phyloP scores from a whole-genome alignment of 2,797 vertebrate genomes.

The Argyrosomus regius region DNA sequence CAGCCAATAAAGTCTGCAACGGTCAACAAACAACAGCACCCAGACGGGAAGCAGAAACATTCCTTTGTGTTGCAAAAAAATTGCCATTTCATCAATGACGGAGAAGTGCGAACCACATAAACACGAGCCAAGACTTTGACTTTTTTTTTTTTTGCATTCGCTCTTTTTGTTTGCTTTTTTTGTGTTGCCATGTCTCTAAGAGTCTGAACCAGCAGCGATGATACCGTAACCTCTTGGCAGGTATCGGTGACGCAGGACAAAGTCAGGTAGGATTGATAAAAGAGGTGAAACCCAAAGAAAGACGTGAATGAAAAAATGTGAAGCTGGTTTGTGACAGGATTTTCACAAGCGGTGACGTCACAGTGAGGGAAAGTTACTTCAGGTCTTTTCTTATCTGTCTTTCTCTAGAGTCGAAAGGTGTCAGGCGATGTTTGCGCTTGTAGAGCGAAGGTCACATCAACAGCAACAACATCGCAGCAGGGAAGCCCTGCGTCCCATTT shows the following conservation, averaged over 20 bases:
- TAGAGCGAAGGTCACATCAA: slow-evolving; percentile 37
- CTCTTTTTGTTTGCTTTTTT: neutral
- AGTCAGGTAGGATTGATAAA: slow-evolving; percentile 41
- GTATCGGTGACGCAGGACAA: slow-evolving; percentile 43
- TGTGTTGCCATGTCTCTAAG: neutral
- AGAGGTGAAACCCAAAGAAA: slow-evolving; percentile 11
- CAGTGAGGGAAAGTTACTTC: slow-evolving; percentile 71
- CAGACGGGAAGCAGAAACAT: slow-evolving; percentile 53
- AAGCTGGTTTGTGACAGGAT: slow-evolving; percentile 48
- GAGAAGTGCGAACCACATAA: slow-evolving; percentile 60
- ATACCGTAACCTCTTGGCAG: slow-evolving; percentile 15
- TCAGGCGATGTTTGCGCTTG: slow-evolving; percentile 22
- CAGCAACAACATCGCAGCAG: slow-evolving; percentile 23
- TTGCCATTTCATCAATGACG: slow-evolving; percentile 53
- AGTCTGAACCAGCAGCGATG: slow-evolving; percentile 14
- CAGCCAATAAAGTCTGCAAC: slow-evolving; percentile 39
- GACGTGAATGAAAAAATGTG: slow-evolving; percentile 31
- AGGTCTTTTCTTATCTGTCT: slow-evolving; percentile 66
- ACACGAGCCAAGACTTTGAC: slow-evolving; percentile 21
- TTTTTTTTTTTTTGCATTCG: slow-evolving; percentile 7
- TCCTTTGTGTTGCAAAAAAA: slow-evolving; percentile 65
- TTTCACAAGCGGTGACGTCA: slow-evolving; percentile 78
- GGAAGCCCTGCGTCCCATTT: slow-evolving; percentile 28
- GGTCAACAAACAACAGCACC: slow-evolving; percentile 66
- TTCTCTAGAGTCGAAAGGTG: slow-evolving; percentile 71